Percentiles rank a stretch among this genome's conserved stretches.
phyloP scores from a whole-genome alignment of 2,888 invertebrate genomes.

The Bibio marci region DNA sequence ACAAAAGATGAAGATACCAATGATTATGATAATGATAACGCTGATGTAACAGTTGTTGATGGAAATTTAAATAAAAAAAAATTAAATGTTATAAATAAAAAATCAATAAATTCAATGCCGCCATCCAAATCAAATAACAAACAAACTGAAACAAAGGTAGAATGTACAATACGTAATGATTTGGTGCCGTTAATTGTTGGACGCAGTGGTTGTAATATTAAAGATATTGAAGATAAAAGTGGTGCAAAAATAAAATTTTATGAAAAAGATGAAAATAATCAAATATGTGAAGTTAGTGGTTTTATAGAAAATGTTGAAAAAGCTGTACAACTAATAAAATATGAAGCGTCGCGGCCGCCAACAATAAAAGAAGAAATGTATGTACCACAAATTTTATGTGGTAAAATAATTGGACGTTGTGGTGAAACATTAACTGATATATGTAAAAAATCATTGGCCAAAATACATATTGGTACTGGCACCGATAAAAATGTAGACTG shows the following conservation, averaged over 20 bases:
- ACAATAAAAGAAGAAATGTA: conserved; percentile 46
- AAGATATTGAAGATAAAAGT: conserved; percentile 54
- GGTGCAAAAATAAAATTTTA: conserved; percentile 41
- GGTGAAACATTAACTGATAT: conserved; percentile 58
- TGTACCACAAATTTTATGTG: conserved; percentile 48
- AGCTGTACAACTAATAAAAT: conserved; percentile 54
- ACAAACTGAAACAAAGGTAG: conserved; percentile 31
- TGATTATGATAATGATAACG: too few relatives aligned
- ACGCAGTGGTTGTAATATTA: conserved; percentile 57
- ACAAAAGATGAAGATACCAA: too few relatives aligned
- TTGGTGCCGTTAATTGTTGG: conserved; percentile 52
- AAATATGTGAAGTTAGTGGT: conserved; percentile 57
- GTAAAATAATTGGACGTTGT: conserved; percentile 56
- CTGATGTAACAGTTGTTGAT: conserved; percentile 31
- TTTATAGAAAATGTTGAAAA: conserved; percentile 42
- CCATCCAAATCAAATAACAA: conserved; percentile 14
- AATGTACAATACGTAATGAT: conserved; percentile 42
- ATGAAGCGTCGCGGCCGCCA: conserved; percentile 47
- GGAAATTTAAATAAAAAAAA: conserved; percentile 6
- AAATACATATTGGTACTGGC: conserved; percentile 41
- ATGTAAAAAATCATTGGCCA: conserved; percentile 52
- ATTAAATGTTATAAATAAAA: background rate
- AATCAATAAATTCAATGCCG: background rate
- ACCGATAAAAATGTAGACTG: too few relatives aligned
- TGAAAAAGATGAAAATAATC: conserved; percentile 37